phyloP scores from a whole-genome alignment of 2,797 vertebrate species.

The Pelobates cultripes region DNA sequence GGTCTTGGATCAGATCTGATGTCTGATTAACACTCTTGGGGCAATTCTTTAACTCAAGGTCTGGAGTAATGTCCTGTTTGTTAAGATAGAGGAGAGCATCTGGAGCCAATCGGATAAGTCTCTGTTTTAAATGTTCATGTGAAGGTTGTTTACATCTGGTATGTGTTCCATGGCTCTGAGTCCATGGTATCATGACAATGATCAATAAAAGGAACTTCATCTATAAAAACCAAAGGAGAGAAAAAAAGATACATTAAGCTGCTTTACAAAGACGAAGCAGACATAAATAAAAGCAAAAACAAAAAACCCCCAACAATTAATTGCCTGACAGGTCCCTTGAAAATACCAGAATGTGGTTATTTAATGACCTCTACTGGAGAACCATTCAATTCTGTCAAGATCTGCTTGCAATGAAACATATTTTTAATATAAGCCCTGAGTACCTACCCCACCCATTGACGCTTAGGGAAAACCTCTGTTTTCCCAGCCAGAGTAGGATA shows the following conservation, averaged over 20 bases:
- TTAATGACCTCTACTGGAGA: no score
- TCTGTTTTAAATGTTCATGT: conserved; percentile 14
- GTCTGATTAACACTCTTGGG: conserved; percentile 18
- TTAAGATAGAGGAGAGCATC: not conserved
- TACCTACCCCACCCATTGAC: no score
- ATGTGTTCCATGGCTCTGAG: not conserved
- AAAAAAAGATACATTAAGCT: not conserved
- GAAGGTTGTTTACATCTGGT: conserved; percentile 42
- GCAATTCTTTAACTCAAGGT: conserved; percentile 24
- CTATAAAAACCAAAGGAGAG: not conserved
- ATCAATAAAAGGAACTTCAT: conserved; percentile 28
- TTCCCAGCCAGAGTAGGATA: no score
- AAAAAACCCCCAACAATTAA: no score
- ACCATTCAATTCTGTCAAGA: no score
- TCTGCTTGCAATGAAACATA: no score
- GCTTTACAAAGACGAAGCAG: not conserved
- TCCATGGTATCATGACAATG: conserved; percentile 12
- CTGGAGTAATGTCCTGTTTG: conserved; percentile 12
- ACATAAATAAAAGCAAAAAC: no score
- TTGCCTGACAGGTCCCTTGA: no score
- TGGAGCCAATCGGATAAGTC: conserved; percentile 12
- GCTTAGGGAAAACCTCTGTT: no score
- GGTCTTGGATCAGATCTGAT: conserved; percentile 45
- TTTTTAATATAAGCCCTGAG: no score
- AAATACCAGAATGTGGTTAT: no score